Percentiles rank a stretch among this genome's conserved stretches.
These are phyloP conservation scores for Elaphurus davidianus DNA, from an alignment of 2,113 vertebrate species.

Conservation along the genomic window DNA sequence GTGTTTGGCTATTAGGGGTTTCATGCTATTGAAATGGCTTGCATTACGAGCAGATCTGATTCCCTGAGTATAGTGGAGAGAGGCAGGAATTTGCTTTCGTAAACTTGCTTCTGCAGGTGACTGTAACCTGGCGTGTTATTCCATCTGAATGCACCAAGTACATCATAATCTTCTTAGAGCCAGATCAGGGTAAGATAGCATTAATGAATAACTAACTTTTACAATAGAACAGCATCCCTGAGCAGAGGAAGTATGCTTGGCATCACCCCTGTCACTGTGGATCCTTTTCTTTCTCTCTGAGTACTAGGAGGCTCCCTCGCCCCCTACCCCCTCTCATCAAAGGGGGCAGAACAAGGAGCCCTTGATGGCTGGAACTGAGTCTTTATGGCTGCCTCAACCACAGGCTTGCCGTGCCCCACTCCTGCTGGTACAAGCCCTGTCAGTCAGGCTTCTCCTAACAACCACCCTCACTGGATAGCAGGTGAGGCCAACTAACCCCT, in stretches of 20 bases:
- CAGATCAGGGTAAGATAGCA: not conserved
- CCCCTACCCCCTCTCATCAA: too few species aligned
- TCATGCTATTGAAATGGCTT: not conserved
- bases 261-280: not conserved
- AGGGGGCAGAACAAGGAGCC: not conserved
- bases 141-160: not conserved
- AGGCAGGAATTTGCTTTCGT: not conserved
- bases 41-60: not conserved
- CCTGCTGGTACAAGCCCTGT: not conserved
- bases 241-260: not conserved
- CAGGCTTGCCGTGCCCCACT: fast-evolving
- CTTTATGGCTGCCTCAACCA: not conserved
- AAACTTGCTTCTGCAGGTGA: not conserved
- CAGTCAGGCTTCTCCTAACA: not conserved
- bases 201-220: too few species aligned
- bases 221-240: not conserved
- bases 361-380: not conserved
- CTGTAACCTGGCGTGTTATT: not conserved
- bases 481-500: not conserved
- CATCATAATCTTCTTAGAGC: not conserved
- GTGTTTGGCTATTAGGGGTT: not conserved
- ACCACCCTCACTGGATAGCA: fast-evolving
- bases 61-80: too few species aligned
- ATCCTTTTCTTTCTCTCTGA: not conserved
- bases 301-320: not conserved